Evolutionary conservation across 2,797 vertebrate genomes (phyloP).

Genomic region (Halcyon badia): DNA sequence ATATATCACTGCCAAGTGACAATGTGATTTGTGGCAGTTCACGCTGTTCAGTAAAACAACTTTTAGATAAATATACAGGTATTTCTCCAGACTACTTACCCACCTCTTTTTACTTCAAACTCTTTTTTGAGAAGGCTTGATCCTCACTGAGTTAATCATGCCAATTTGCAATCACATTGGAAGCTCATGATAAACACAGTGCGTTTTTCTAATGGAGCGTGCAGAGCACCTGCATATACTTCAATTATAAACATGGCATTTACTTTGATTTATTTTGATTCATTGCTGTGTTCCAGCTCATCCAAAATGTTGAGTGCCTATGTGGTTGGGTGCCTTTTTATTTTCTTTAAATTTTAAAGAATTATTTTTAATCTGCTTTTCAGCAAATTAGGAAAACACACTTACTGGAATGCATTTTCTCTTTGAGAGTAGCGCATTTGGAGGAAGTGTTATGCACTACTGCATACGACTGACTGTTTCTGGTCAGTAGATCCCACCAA

Average conservation of each 20-base stretch:
- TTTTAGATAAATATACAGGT: not conserved
- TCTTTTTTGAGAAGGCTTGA: not conserved
- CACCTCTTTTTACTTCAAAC: not conserved
- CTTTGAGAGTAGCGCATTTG: not conserved
- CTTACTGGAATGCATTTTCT: not conserved
- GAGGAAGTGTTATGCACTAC: not conserved
- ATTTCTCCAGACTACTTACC: not conserved
- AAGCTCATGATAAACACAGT: not conserved
- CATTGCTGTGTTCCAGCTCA: not conserved
- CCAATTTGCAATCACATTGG: not conserved
- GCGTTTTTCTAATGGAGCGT: not conserved
- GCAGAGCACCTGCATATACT: not conserved
- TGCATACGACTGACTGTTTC: not conserved
- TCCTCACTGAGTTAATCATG: not conserved
- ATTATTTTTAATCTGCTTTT: not conserved
- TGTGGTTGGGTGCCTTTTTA: not conserved
- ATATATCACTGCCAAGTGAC: not conserved
- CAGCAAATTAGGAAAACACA: not conserved
- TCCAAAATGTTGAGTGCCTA: not conserved
- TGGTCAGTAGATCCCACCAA: not conserved
- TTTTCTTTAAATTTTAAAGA: not conserved
- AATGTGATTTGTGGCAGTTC: not conserved
- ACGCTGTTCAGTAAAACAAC: rapidly evolving
- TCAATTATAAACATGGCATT: not conserved
- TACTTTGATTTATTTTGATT: not conserved